Evolutionary conservation across 2,888 invertebrate genomes (phyloP).

Genomic region (Acleris sparsana): DNA sequence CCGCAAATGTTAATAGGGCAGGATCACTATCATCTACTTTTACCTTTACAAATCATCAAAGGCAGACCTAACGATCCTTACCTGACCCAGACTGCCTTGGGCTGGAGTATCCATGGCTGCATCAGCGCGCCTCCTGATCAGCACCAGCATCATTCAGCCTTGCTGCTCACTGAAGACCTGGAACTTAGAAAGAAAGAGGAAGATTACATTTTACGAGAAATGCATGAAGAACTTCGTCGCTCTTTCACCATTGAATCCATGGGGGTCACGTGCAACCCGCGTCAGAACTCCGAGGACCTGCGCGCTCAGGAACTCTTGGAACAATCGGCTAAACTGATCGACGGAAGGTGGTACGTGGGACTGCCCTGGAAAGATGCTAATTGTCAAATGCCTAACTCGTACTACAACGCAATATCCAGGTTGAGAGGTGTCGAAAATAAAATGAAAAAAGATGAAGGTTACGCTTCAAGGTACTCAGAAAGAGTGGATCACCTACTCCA

Average conservation of each 20-base stretch:
- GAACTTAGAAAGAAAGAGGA: neutral
- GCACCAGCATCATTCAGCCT: neutral
- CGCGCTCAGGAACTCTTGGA: slow-evolving; percentile 6
- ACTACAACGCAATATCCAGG: slow-evolving; percentile 25
- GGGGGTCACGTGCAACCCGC: slow-evolving; percentile 34
- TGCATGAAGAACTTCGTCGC: slow-evolving; percentile 34
- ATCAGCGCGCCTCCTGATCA: neutral
- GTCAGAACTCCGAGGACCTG: slow-evolving; percentile 35
- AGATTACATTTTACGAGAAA: slow-evolving; percentile 4
- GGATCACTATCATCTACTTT: slow-evolving; percentile 45
- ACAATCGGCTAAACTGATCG: neutral
- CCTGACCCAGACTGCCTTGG: slow-evolving; percentile 41
- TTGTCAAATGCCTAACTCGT: slow-evolving; percentile 27
- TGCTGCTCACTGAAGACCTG: slow-evolving; percentile 4
- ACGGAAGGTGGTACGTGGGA: slow-evolving; percentile 40
- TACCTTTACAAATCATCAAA: slow-evolving; percentile 38
- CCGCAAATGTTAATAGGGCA: slow-evolving; percentile 47
- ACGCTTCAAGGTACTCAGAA: slow-evolving; percentile 2
- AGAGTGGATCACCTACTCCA: slow-evolving; percentile 1
- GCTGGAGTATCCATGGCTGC: neutral
- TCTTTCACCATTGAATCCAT: slow-evolving; percentile 38
- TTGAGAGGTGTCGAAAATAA: neutral
- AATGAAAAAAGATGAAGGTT: neutral
- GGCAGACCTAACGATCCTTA: slow-evolving; percentile 40
- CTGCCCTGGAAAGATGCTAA: slow-evolving; percentile 43